These are phyloP conservation scores for Spondyliosoma cantharus DNA, from an alignment of 2,797 vertebrate species.

Conservation along the genomic window DNA sequence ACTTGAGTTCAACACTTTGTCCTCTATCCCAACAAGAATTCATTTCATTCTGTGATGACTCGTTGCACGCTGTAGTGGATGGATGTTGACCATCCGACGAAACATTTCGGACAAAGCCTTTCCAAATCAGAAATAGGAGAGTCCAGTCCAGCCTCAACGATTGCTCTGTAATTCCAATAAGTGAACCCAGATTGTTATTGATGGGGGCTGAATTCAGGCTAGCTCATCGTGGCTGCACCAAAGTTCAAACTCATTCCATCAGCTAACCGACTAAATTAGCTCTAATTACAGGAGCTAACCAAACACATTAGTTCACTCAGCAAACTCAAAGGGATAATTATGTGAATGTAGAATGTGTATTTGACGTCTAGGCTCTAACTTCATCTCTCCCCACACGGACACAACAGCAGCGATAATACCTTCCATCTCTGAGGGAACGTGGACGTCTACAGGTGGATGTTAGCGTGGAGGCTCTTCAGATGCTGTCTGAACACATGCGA, in stretches of 20 bases:
- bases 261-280: not conserved
- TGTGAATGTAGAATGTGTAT: conserved; percentile 1
- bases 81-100: conserved; percentile 11
- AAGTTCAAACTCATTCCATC: not conserved
- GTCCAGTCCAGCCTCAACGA: conserved; percentile 2
- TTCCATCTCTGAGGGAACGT: conserved; percentile 11
- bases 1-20: no score
- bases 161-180: conserved; percentile 12
- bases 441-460: conserved; percentile 17
- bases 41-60: not conserved
- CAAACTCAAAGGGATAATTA: conserved; percentile 7
- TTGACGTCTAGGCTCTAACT: not conserved
- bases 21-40: not conserved
- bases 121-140: conserved; percentile 10
- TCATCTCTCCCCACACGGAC: conserved; percentile 15
- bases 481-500: not conserved
- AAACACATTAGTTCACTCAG: not conserved
- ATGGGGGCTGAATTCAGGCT: not conserved
- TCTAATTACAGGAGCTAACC: not conserved
- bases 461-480: not conserved
- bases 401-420: conserved; percentile 27
- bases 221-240: not conserved
- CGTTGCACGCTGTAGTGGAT: not conserved
- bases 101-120: conserved; percentile 1
- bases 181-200: conserved; percentile 2